Evolutionary conservation across 2,797 vertebrate genomes (phyloP).

Genomic region (Glyptemys insculpta): DNA sequence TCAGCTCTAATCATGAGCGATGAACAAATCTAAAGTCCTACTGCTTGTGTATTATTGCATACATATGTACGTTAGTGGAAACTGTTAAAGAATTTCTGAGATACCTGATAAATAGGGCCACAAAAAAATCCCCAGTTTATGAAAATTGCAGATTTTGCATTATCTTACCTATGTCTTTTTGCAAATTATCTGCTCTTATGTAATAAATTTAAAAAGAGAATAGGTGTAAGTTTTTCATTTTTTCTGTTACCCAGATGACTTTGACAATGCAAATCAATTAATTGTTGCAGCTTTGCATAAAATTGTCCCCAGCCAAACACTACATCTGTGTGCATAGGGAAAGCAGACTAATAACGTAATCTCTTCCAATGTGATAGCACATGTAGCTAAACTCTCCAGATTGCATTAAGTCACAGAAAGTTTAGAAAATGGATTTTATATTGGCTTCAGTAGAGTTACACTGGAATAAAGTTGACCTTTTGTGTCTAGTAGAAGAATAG

Average conservation of each 20-base stretch:
- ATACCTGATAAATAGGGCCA: not conserved
- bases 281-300: not conserved
- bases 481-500: not conserved
- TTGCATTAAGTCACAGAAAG: not conserved
- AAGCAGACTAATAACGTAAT: not conserved
- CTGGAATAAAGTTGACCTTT: not conserved
- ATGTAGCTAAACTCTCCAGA: not conserved
- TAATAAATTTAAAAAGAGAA: not conserved
- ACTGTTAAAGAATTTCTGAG: not conserved
- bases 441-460: not conserved
- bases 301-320: not conserved
- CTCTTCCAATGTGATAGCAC: not conserved
- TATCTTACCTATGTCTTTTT: not conserved
- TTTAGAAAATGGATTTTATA: not conserved
- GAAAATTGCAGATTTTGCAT: rapidly evolving
- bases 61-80: conserved; percentile 5
- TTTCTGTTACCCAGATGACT: not conserved
- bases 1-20: not conserved
- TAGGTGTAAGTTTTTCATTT: rapidly evolving
- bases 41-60: not conserved
- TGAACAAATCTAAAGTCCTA: conserved; percentile 15
- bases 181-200: not conserved
- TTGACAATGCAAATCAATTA: not conserved
- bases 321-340: not conserved
- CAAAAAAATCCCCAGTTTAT: not conserved